Base-by-base conservation (phyloP, 2,113 vertebrate species). In the Gobio gobio region DNA sequence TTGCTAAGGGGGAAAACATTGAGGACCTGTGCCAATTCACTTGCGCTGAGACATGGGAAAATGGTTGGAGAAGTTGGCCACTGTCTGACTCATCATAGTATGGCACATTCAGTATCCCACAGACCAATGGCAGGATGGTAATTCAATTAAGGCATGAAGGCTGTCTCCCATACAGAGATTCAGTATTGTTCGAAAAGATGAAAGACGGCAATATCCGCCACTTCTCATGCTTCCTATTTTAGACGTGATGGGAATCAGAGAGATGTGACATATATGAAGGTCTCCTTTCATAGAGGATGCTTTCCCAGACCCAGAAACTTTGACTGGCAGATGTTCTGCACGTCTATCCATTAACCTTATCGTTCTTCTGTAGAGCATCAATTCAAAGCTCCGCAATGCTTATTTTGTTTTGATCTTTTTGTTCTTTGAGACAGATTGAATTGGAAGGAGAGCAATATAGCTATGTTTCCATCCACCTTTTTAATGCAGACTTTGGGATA, bases 191-290 rank as follows among this genome's bases (percentile, higher is more conserved):
- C 40, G n/a, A 12, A n/a, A 76, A 78, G 87, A 86, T 89, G 63
- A 86, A 86, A 86, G 78, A 88, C 78, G 47, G 59, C 83, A 85
- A 86, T 85, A 83, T 58, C 81, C 73, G 33, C 16, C 22, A 72
- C 86, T 90, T 89, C 85, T 87, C 89, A 87, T 75, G 88, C 76
- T 84, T 86, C 74, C 87, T 88, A 88, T 90, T 91, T 90, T 87
- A 86, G 89, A 86, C 16, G 73, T 84, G 83, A 91, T 79, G 81
- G 86, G 86, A 90, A 91, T 77, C 36, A 22, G 54, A 82, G 64
- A 82, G 78, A 82, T 36, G 73, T 72, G 82, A 72, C 78, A 83
- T 86, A 68, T 83, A 81, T 85, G 75, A 90, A 90, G 85, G 68
- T 83, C 80, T 64, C 59, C 83, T 88, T 88, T 90, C 83, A 88